Evolutionary conservation across 2,797 vertebrate species (phyloP), one percentile per base, ranked within the genome.

Genomic region (Sebastes oblongus): DNA sequence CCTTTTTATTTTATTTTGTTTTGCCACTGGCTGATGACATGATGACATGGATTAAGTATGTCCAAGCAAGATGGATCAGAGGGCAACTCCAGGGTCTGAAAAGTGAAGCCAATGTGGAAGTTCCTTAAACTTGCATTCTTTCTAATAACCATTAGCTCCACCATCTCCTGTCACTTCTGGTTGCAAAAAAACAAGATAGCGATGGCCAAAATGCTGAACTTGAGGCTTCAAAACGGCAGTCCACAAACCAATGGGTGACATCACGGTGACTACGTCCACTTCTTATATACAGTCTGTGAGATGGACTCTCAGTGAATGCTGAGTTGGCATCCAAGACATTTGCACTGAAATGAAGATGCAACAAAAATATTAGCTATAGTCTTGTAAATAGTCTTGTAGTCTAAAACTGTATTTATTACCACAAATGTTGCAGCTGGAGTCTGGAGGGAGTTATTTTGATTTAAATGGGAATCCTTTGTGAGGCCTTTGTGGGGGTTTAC

Each of bases 361-460:
- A 76, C 34, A 59, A 61, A 55, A 71, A 54, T 13, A 64, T 32
- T 34, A 73, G 42, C 72, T 36, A 20, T 42, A 29, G n/a, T 25
- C 8, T 56, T 74, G 2, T 16, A 22, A 79, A 73, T 42, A 32
- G 24, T 24, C 8, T 55, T 72, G 2, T 13, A 39, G 6, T 52
- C 66, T 62, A 36, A 46, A 61, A 67, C 34, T 74, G 42, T 89
- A 89, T 92, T 89, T 89, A 86, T 88, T 88, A 32, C 50, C n/a
- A 56, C 11, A 54, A 29, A 50, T 66, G 67, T 85, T 88, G 62
- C 69, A 81, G 77, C 77, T 86, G 67, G 67, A 70, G 66, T 85
- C 78, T 84, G 82, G 78, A 82, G 22, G 34, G 14, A 42, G 4
- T 8, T 42, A 20, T 39, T 29, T 77, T 39, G 55, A 72, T 78